Evolutionary conservation across 1,140 invertebrate genomes (phyloP), one percentile per base, ranked within the genome.

Genomic region (Trichomalopsis sarcophagae): DNA sequence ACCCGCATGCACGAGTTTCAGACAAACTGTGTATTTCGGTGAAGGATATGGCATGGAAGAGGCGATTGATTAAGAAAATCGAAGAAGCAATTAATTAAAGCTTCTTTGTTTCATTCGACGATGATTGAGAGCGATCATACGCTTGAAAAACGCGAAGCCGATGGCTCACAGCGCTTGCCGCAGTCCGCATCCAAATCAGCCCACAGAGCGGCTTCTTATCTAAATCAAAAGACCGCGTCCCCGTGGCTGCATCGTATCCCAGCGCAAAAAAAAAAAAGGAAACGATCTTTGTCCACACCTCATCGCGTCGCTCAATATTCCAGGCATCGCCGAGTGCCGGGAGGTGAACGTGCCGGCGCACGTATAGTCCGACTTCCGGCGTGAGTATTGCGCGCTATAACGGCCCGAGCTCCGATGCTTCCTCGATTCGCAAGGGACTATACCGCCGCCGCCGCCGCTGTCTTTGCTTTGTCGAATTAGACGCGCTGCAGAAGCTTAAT

Each of bases 381-480:
- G 55, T n/a, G 14, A n/a, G 17, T 62, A 7, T 62, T 44, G 10
- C 10, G 40, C 17, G 55, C 55, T n/a, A n/a, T 62, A 62, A 62
- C 55, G 55, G 55, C 55, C 6, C 55, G 21, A 62, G 55, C 14
- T 17, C 50, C 50, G 40, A 44, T 44, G 17, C 55, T 62, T 62
- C 55, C 55, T 62, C 55, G 55, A 62, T 62, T 62, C 55, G 55
- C 55, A 17, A 62, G 55, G 55, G 55, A 62, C 55, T 62, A 62
- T 27, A 27, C 27, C 27, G 27, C 27, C 27, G 27, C 55, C 55
- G 55, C 55, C 33, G 3, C 50, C 55, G 55, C 55, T 62, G 55
- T 62, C 55, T 62, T 62, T 62, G 17, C 55, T 62, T 62, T 62
- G 55, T 62, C 55, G 55, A 62, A 62, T 62, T 62, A 62, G 55